phyloP scores from a whole-genome alignment of 2,888 invertebrate genomes.

The Netelia virgata region DNA sequence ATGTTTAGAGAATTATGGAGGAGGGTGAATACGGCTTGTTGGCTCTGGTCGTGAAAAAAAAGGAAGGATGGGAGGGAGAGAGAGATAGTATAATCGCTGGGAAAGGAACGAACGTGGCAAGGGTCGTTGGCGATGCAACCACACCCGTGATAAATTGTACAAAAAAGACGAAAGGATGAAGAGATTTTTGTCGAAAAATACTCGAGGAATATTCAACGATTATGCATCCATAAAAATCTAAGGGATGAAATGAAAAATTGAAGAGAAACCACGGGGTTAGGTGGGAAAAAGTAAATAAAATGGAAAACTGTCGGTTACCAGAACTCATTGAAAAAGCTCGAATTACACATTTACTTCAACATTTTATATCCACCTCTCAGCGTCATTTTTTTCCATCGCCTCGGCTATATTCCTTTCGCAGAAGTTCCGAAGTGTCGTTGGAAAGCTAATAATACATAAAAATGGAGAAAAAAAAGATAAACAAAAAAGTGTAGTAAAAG shows the following conservation, averaged over 20 bases:
- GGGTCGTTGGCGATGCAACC: not conserved
- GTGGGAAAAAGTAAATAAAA: not conserved
- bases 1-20: too few species aligned
- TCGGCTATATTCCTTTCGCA: not conserved
- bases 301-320: not conserved
- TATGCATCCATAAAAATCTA: not conserved
- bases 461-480: not conserved
- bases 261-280: not conserved
- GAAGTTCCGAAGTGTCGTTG: not conserved
- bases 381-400: not conserved
- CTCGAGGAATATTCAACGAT: not conserved
- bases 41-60: too few species aligned
- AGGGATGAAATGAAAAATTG: not conserved
- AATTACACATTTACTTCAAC: not conserved
- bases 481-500: not conserved
- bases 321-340: not conserved
- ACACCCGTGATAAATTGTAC: not conserved
- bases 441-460: conserved; percentile 9
- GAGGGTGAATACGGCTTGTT: too few species aligned
- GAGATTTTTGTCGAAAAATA: not conserved
- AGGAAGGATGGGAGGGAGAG: too few species aligned
- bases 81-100: too few species aligned
- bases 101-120: not conserved
- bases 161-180: not conserved
- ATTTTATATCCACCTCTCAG: not conserved